Base-by-base conservation (phyloP, 1,140 invertebrate genomes). In the Drosophila carrolli region DNA sequence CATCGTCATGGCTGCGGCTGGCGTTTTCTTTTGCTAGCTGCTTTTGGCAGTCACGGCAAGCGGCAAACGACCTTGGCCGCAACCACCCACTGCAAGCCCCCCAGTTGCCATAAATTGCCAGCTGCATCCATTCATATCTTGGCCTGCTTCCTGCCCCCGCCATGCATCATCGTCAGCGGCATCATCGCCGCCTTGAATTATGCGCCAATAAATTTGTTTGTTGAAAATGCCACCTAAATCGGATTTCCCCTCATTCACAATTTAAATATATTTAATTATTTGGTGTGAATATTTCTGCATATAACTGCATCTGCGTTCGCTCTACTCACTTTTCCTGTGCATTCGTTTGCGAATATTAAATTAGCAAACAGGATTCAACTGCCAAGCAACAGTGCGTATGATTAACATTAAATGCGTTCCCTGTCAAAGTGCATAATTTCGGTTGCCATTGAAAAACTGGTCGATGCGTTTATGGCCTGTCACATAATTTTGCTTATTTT, bases 151-250 rank as follows among this genome's bases (percentile, higher is more conserved):
- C 51, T 57, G 38, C 32, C 32, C 59, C 46, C 60, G 47, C 58
- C 41, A 83, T 84, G 72, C 65, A 84, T 84, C 81, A 84, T 80
- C 81, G 81, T 83, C 80, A 81, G 59, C 66, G 48, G 47, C 62
- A 70, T 56, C 53, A 19, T 23, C 55, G 58, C 29, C 51, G 29
- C 55, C 80, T 77, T 85, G 81, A 85, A 63, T 86, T 85, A 86
- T 85, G 81, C 74, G 74, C 78, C 78, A 81, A 85, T 85, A 86
- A 85, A 85, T 86, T 86, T 78, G 55, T 81, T 85, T 72, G 78
- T 27, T 48, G 37, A 50, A 51, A 35, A 71, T 71, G 43, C 14
- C 68, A 37, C 38, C 44, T 58, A 50, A 72, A 72, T 71, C 50
- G 38, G 53, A 72, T 71, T 37, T 71, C 68, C 68, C 44, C 51